Conservation (phyloP, 1,140 invertebrate genomes). For the Rhagoletis pomonella region DNA sequence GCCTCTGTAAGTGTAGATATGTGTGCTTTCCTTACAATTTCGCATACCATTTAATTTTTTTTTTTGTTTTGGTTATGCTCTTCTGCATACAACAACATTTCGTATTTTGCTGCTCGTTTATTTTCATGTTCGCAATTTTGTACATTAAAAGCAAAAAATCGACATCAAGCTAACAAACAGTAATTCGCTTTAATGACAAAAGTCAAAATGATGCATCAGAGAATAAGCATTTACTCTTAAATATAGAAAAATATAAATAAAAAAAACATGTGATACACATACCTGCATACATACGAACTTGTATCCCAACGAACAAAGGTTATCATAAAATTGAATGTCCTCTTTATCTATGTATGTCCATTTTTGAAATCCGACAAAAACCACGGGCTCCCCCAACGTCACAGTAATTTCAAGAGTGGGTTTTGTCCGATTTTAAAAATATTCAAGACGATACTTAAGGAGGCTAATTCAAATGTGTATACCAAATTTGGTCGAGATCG, state of each 20-base stretch:
- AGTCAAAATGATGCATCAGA: conserved; percentile 42
- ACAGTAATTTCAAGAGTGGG: too few relatives aligned
- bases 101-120: conserved; percentile 36
- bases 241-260: neutral
- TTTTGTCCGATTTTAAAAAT: too few relatives aligned
- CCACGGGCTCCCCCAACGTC: too few relatives aligned
- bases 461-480: too few relatives aligned
- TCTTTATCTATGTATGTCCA: too few relatives aligned
- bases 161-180: conserved; percentile 3
- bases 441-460: too few relatives aligned
- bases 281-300: too few relatives aligned
- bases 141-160: conserved; percentile 35
- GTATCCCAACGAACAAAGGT: neutral
- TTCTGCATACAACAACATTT: conserved; percentile 6
- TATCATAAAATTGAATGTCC: too few relatives aligned
- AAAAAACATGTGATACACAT: neutral
- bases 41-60: conserved; percentile 25
- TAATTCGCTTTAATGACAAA: conserved; percentile 48
- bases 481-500: too few relatives aligned
- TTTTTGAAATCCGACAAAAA: too few relatives aligned
- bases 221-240: neutral
- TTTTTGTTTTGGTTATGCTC: neutral
- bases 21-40: neutral
- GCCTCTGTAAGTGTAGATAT: neutral
- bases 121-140: conserved; percentile 37